phyloP scores from a whole-genome alignment of 2,888 invertebrate genomes.

The Raillietiella orientalis region DNA sequence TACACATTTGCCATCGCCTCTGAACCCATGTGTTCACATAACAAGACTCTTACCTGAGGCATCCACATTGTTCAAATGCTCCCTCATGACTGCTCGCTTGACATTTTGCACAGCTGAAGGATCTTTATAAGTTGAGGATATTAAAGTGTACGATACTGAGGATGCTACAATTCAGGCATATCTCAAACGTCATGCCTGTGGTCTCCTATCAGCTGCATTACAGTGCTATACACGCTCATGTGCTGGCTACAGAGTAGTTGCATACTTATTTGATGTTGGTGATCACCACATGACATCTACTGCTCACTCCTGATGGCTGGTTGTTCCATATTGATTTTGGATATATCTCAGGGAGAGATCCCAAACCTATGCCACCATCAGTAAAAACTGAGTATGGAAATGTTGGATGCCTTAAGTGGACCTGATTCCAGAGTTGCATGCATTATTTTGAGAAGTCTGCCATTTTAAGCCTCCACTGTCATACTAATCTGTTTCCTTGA shows the following conservation, averaged over 20 bases:
- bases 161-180: slow-evolving; percentile 77
- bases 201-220: neutral
- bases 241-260: slow-evolving; percentile 90
- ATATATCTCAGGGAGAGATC: slow-evolving; percentile 84
- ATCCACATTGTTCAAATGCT: slow-evolving; percentile 73
- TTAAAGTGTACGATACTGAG: slow-evolving; percentile 80
- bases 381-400: slow-evolving; percentile 97
- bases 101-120: slow-evolving; percentile 53
- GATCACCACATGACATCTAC: slow-evolving; percentile 86
- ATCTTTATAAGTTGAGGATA: slow-evolving; percentile 55
- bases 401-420: slow-evolving; percentile 95
- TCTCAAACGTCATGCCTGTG: slow-evolving; percentile 38
- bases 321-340: slow-evolving; percentile 95
- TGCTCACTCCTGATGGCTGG: slow-evolving; percentile 61
- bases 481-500: slow-evolving; percentile 87
- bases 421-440: slow-evolving; percentile 64
- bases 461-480: slow-evolving; percentile 73
- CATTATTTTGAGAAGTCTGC: slow-evolving; percentile 71
- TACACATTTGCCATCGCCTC: slow-evolving; percentile 72
- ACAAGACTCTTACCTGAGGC: slow-evolving; percentile 61
- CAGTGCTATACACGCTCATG: neutral
- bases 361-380: slow-evolving; percentile 91
- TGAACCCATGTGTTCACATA: slow-evolving; percentile 63
- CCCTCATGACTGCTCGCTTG: slow-evolving; percentile 70
- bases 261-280: slow-evolving; percentile 84